These are phyloP conservation scores for Poecilia gillii DNA, from an alignment of 2,797 vertebrate genomes.

Conservation along the genomic window DNA sequence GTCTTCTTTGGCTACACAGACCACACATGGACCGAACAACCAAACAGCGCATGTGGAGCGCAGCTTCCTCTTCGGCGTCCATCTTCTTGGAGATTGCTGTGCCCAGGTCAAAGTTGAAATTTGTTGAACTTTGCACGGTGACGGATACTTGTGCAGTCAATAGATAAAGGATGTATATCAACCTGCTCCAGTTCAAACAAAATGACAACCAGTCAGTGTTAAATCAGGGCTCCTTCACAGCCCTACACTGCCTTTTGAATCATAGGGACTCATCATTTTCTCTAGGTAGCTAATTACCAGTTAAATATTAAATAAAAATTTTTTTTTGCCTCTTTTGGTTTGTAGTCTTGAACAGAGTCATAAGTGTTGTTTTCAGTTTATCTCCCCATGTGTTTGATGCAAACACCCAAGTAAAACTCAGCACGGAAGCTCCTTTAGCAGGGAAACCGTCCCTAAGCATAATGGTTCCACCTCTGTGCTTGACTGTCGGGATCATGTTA, in stretches of 20 bases:
- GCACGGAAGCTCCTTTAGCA: background rate
- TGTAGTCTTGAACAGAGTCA: background rate
- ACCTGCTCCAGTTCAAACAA: background rate
- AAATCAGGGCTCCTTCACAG: background rate
- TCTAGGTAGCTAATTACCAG: background rate
- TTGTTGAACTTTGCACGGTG: background rate
- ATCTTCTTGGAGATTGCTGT: background rate
- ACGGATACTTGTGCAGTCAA: background rate
- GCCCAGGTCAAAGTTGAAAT: background rate
- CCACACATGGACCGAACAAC: no score
- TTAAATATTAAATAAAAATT: no score
- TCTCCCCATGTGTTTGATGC: background rate
- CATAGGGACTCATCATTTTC: background rate
- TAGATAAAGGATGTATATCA: background rate
- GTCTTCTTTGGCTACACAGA: background rate
- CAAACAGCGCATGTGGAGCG: background rate
- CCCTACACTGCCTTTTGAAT: background rate
- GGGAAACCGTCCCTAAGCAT: background rate
- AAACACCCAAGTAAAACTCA: background rate
- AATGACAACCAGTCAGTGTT: background rate
- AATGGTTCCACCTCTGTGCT: background rate
- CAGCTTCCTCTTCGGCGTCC: background rate
- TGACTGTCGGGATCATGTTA: background rate
- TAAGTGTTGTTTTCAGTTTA: background rate
- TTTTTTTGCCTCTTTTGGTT: background rate